Base-by-base conservation (phyloP, 2,113 vertebrate genomes). In the Podarcis cretensis region DNA sequence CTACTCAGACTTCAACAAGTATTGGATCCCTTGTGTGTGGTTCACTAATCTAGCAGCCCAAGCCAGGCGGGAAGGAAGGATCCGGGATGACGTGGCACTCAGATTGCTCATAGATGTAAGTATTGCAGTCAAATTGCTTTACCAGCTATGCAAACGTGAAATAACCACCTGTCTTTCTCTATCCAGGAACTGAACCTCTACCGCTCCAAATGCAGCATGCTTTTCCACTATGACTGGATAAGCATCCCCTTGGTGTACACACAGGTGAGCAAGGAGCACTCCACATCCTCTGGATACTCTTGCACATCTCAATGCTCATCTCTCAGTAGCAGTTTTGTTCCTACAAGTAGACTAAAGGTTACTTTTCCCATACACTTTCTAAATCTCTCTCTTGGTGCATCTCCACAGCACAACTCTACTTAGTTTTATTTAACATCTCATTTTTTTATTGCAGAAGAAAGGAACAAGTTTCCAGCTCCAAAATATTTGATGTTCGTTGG, bases 151-250 rank as follows among this genome's bases (percentile, higher is more conserved):
- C n/a, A 75, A 4, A 69, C 27, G 25, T 37, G 37, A 86, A 75
- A 59, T 9, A 14, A 69, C 23, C 66, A 73, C 79, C 78, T 65
- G 13, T 63, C 69, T 73, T 66, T 89, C 21, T 92, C 57, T 93
- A 65, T 86, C 16, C 94, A 99, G 98, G 98, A 99, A 95, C 96
- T 98, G 91, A 99, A 99, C 87, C 98, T 97, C 8, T 98, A 98
- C 96, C 96, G 97, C 85, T 96, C 96, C 71, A 98, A 98, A 91
- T 98, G 98, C 95, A 98, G 98, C 88, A 95, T 98, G 93, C 93
- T 99, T 65, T 98, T 98, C 91, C 98, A 98, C 93, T 99, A 98
- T 0, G 98, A 98, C 95, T 99, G 98, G 98, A 98, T 99, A 91
- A 99, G 98, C 94, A 98, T 98, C 75, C 98, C 98, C 1, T 97